phyloP scores from a whole-genome alignment of 1,140 invertebrate genomes.

The Nasonia longicornis region DNA sequence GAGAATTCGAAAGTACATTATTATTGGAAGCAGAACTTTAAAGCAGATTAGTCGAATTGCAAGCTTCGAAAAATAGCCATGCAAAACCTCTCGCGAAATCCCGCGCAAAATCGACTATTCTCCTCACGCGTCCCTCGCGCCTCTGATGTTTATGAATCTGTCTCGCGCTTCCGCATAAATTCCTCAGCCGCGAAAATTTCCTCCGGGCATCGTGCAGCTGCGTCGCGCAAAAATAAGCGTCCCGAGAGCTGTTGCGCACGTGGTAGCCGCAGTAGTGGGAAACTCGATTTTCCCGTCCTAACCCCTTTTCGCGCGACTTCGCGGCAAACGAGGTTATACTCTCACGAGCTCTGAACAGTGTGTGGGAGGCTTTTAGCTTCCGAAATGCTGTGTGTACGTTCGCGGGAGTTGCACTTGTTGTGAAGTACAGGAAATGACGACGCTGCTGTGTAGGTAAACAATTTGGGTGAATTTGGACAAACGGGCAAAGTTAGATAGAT shows the following conservation, averaged over 20 bases:
- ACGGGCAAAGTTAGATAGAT: too few relatives aligned
- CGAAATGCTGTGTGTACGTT: background rate
- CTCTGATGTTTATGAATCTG: constrained; percentile 33
- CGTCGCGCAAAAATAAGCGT: background rate
- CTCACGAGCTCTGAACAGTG: background rate
- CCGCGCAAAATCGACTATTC: background rate
- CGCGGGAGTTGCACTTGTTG: background rate
- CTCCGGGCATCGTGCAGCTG: background rate
- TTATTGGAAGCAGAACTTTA: too few relatives aligned
- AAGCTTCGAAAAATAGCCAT: too few relatives aligned
- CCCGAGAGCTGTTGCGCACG: background rate
- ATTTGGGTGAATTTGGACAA: too few relatives aligned
- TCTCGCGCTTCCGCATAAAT: constrained; percentile 26
- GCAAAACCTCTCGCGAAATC: too few relatives aligned
- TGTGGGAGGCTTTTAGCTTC: background rate
- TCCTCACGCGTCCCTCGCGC: background rate
- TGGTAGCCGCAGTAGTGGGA: background rate
- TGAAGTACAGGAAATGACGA: background rate
- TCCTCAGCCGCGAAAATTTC: background rate
- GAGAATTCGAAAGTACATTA: too few relatives aligned
- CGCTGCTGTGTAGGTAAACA: too few relatives aligned
- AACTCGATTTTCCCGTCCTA: constrained; percentile 50
- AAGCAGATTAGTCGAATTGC: too few relatives aligned
- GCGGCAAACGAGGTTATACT: constrained; percentile 46
- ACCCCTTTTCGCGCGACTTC: constrained; percentile 40